Evolutionary conservation across 2,888 invertebrate species (phyloP).

Genomic region (Xanthia togata): DNA sequence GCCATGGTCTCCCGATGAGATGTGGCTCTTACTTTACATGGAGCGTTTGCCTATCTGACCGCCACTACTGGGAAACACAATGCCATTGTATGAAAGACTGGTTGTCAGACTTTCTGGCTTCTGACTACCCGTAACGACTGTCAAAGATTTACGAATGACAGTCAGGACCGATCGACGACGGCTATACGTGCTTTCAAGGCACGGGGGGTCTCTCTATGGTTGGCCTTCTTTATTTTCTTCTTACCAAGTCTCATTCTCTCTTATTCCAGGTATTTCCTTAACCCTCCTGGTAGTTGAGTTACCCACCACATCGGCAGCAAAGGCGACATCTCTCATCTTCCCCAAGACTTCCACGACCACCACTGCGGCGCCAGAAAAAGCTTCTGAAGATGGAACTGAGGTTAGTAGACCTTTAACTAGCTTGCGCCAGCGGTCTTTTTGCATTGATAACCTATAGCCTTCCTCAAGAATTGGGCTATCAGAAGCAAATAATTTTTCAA

Average conservation of each 20-base stretch:
- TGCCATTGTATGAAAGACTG: background rate
- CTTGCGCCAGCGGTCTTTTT: too few species aligned
- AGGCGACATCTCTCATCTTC: conserved; percentile 92
- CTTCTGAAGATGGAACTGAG: conserved; percentile 80
- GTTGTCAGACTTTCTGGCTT: background rate
- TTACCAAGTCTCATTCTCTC: background rate
- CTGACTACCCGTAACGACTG: background rate
- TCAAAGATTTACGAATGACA: background rate
- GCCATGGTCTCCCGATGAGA: too few species aligned
- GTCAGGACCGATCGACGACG: background rate
- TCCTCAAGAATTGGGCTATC: too few species aligned
- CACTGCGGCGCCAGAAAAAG: conserved; percentile 83
- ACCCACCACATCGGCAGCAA: conserved; percentile 88
- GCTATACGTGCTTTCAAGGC: background rate
- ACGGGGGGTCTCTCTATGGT: background rate
- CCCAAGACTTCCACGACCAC: conserved; percentile 83
- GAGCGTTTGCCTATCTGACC: too few species aligned
- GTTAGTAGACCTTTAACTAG: conserved; percentile 55
- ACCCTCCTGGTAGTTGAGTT: conserved; percentile 82
- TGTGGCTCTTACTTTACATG: background rate
- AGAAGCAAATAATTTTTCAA: too few species aligned
- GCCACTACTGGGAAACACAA: background rate
- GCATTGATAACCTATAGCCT: too few species aligned
- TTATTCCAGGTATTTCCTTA: conserved; percentile 77
- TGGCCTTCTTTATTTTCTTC: too few species aligned